Percentiles rank a stretch among this genome's conserved stretches.
These are phyloP conservation scores for Conus canariensis DNA, from an alignment of 2,888 invertebrate genomes.

Conservation along the genomic window DNA sequence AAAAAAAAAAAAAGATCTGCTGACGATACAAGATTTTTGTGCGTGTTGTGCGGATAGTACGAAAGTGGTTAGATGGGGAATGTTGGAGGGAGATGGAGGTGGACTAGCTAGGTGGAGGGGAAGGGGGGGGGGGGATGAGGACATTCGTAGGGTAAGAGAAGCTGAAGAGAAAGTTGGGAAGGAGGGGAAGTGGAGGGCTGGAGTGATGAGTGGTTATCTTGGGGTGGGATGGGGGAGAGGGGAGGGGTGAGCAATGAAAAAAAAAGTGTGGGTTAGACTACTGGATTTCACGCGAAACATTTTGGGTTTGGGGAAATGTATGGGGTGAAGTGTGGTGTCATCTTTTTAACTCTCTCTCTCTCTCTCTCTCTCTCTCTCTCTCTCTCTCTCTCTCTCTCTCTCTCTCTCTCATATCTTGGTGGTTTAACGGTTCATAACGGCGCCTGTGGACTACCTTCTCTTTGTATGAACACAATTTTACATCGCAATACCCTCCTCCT, in stretches of 20 bases:
- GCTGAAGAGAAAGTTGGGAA: background rate
- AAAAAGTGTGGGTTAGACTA: background rate
- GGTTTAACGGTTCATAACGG: too few relatives aligned
- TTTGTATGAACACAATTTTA: too few relatives aligned
- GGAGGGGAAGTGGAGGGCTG: background rate
- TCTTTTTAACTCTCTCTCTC: too few relatives aligned
- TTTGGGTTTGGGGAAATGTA: background rate
- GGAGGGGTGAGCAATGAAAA: background rate
- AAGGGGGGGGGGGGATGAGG: background rate
- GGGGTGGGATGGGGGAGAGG: too few relatives aligned
- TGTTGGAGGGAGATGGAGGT: too few relatives aligned
- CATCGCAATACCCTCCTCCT: too few relatives aligned
- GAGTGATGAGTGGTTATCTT: background rate
- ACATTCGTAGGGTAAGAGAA: background rate
- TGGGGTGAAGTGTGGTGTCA: background rate
- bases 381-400: too few relatives aligned
- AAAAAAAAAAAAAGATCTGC: background rate
- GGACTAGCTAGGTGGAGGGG: background rate
- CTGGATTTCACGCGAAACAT: background rate
- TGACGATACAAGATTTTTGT: background rate
- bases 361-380: too few relatives aligned
- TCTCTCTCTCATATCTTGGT: too few relatives aligned
- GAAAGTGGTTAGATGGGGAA: background rate
- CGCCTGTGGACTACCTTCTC: too few relatives aligned
- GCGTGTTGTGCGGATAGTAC: background rate